Evolutionary conservation across 2,113 vertebrate genomes (phyloP).

Genomic region (Chitala chitala): DNA sequence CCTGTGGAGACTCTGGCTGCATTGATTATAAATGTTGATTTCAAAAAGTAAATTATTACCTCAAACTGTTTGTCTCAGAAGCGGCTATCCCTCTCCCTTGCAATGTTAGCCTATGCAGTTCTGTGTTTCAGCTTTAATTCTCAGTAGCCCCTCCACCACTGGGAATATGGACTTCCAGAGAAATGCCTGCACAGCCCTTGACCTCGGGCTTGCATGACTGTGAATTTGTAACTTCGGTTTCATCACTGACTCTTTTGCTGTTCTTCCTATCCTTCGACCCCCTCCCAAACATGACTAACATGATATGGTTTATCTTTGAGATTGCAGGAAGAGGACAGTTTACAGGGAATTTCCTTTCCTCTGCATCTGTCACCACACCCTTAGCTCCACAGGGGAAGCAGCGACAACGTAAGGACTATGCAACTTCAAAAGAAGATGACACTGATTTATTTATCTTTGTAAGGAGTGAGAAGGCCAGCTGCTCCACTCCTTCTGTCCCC

Average conservation of each 20-base stretch:
- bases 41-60: not conserved
- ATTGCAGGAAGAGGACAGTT: conserved; percentile 25
- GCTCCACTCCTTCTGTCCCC: not conserved
- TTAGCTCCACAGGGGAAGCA: not conserved
- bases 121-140: not conserved
- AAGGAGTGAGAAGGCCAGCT: not conserved
- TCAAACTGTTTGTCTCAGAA: not conserved
- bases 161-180: not conserved
- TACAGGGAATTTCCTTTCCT: conserved; percentile 14
- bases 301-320: conserved; percentile 3
- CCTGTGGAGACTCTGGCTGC: not conserved
- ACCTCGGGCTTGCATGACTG: not conserved
- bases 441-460: no score
- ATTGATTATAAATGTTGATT: not conserved
- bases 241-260: not conserved
- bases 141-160: not conserved
- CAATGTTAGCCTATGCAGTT: not conserved
- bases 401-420: not conserved
- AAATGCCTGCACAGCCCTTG: not conserved
- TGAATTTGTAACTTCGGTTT: not conserved
- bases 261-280: conserved; percentile 4
- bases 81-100: not conserved
- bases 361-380: not conserved
- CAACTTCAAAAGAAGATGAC: conserved; percentile 6
- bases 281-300: not conserved